Evolutionary conservation across 2,113 vertebrate species (phyloP).

Genomic region (Chaetorhynchus papuensis): DNA sequence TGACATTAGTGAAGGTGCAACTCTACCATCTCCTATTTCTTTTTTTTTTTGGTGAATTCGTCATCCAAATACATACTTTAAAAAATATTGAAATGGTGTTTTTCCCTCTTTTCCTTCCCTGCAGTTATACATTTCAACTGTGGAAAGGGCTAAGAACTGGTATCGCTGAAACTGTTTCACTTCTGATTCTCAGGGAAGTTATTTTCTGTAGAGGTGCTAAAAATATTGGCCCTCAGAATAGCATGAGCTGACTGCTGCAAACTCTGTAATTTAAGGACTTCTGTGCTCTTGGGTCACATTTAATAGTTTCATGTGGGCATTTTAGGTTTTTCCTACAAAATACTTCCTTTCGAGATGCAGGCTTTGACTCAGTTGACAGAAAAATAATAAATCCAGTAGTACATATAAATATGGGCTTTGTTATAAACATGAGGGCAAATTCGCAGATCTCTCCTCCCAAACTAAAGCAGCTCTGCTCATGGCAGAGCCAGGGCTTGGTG

Average conservation of each 20-base stretch:
- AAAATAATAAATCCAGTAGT: neutral
- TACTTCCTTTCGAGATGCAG: neutral
- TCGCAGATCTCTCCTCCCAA: neutral
- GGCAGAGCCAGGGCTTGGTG: neutral
- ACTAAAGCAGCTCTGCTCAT: neutral
- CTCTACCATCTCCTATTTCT: neutral
- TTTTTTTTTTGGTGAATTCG: rapidly evolving
- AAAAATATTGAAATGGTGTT: neutral
- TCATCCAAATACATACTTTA: neutral
- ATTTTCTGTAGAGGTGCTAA: constrained; percentile 30
- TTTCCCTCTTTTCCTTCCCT: neutral
- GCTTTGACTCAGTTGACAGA: neutral
- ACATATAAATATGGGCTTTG: neutral
- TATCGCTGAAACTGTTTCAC: neutral
- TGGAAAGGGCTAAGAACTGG: neutral
- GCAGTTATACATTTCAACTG: neutral
- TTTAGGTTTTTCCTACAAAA: constrained; percentile 32
- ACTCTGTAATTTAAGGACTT: constrained; percentile 24
- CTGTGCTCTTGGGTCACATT: neutral
- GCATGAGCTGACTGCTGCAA: neutral
- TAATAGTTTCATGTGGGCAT: neutral
- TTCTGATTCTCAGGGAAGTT: constrained; percentile 25
- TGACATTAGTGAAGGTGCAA: neutral
- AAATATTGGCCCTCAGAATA: constrained; percentile 46
- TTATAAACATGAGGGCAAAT: neutral